Evolutionary conservation across 35 echinoderm and acorn worm species (phyloP), one percentile per base, ranked within the genome.

Genomic region (Holothuria glaberrima): DNA sequence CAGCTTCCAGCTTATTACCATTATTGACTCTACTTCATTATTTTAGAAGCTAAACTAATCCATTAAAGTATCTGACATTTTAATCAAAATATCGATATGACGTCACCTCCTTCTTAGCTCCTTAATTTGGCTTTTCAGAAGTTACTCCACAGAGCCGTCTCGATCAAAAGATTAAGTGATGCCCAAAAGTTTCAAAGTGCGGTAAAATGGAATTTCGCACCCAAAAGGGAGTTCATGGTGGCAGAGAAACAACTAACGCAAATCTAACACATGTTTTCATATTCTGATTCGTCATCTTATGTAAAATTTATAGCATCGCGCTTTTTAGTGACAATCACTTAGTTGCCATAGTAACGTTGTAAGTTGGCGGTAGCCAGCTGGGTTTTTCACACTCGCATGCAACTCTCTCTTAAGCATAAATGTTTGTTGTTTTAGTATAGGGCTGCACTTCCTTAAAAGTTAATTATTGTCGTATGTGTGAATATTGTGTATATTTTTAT

Each of bases 311-410:
- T 50, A 28, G 44, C 6, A 78, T 78, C 74, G 12, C 36, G 50
- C 74, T 35, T 78, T 48, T 7, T 24, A 78, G 74, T 78, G 74
- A 48, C 50, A 48, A 16, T 41, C 74, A 78, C 74, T 78, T 78
- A 78, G 74, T 78, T 78, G 44, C 26, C 74, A 78, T 78, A 48
- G 74, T 78, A 78, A 78, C 44, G 6, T 14, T 20, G 74, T 48
- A 13, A n/a, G 35, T 78, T 26, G 27, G 44, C 5, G 44, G 17
- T 12, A 48, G 44, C 74, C 44, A 24, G 18, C 50, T 41, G 74
- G 9, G 17, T 26, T n/a, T 24, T 78, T 48, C 35, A 78, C 74
- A 78, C 38, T 26, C 74, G 27, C 44, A 35, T 28, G 26, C 14
- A 36, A 10, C 69, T 29, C 6, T 73, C 34, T 34, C 30, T 33